Percentiles rank a stretch among this genome's conserved stretches.
phyloP scores from a whole-genome alignment of 2,797 vertebrate genomes.

The Ptychadena robeensis region DNA sequence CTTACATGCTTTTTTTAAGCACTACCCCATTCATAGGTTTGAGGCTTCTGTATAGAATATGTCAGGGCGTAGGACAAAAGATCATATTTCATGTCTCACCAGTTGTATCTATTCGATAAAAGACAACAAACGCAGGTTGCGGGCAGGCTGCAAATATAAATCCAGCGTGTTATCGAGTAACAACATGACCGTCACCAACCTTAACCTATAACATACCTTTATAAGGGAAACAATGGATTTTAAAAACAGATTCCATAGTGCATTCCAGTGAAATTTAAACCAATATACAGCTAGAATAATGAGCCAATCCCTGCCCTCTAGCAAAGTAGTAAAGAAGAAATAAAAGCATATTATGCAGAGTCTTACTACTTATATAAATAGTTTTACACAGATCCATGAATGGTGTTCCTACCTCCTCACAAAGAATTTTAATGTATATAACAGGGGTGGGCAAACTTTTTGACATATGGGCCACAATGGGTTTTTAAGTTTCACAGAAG shows the following conservation, averaged over 20 bases:
- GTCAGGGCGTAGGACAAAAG: background rate
- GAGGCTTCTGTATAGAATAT: background rate
- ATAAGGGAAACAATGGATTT: background rate
- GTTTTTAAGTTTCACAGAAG: too few species aligned
- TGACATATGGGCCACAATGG: too few species aligned
- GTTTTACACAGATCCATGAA: too few species aligned
- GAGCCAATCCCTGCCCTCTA: background rate
- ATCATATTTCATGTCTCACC: slow-evolving; percentile 5
- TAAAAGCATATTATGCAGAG: too few species aligned
- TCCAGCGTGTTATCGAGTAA: background rate
- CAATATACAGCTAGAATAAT: background rate
- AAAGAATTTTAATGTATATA: too few species aligned
- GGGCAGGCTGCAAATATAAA: background rate
- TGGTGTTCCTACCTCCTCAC: too few species aligned
- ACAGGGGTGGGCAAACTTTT: too few species aligned
- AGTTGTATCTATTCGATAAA: background rate
- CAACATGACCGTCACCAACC: background rate
- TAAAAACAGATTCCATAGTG: background rate
- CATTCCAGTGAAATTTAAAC: slow-evolving; percentile 25
- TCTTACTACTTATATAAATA: too few species aligned
- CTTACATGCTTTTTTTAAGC: too few species aligned
- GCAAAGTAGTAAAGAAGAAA: background rate
- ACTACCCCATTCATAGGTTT: background rate
- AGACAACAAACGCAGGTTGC: background rate
- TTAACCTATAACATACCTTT: background rate